A percentile compares a stretch with the other conserved stretches of the same genome.
These are phyloP conservation scores for Leucoma salicis DNA, from an alignment of 2,888 invertebrate species.

Conservation along the genomic window DNA sequence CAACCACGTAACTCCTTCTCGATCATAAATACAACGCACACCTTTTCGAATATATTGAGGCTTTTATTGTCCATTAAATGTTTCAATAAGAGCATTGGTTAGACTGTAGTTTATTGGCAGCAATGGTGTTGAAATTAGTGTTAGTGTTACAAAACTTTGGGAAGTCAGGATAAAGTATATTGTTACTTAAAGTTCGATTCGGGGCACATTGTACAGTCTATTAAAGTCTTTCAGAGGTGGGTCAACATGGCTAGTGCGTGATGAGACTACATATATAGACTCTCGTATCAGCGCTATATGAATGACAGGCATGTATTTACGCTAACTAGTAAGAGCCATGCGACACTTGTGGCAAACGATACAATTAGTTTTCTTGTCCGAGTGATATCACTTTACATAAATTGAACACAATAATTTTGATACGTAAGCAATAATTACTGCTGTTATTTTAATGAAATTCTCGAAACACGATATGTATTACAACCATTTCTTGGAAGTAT, in stretches of 20 bases:
- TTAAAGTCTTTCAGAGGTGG: slow-evolving; percentile 74
- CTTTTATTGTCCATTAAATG: slow-evolving; percentile 22
- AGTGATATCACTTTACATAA: slow-evolving; percentile 1
- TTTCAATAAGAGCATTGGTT: not conserved
- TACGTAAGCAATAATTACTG: not conserved
- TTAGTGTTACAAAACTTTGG: slow-evolving; percentile 28
- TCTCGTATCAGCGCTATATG: slow-evolving; percentile 51
- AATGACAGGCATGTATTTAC: slow-evolving; percentile 48
- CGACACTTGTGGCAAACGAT: slow-evolving; percentile 23
- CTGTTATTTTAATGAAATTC: not conserved
- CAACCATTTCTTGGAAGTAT: not conserved
- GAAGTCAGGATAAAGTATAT: slow-evolving; percentile 23
- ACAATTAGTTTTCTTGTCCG: not conserved
- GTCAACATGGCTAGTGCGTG: slow-evolving; percentile 68
- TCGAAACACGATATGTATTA: not conserved
- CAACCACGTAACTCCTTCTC: slow-evolving; percentile 50
- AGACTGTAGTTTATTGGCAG: slow-evolving; percentile 8
- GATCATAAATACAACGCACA: slow-evolving; percentile 22
- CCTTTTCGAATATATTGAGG: slow-evolving; percentile 19
- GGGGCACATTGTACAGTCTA: slow-evolving; percentile 71
- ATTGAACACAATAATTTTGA: not conserved
- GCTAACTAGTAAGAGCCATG: slow-evolving; percentile 44
- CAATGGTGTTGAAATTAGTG: slow-evolving; percentile 28
- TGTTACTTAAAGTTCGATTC: slow-evolving; percentile 51
- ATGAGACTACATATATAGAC: slow-evolving; percentile 60